Conservation (phyloP, 1,140 invertebrate species). For the Aricia agestis region DNA sequence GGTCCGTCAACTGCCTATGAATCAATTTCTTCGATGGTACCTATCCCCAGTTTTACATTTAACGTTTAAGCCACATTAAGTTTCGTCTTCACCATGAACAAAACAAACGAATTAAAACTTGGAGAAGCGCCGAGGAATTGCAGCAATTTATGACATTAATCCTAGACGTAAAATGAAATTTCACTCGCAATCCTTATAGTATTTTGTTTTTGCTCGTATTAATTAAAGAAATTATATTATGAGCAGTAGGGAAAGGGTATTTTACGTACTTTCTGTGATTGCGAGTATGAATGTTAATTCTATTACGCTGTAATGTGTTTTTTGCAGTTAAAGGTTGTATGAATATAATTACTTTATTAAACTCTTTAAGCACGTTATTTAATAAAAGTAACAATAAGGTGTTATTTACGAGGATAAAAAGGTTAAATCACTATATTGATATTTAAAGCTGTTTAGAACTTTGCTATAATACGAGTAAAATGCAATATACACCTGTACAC, state of each 20-base stretch:
- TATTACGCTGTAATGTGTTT: background rate
- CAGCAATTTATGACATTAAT: constrained; percentile 67
- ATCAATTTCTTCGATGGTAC: too few relatives aligned
- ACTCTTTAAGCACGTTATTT: background rate
- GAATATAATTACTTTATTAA: background rate
- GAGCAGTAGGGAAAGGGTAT: background rate
- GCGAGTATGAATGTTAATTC: background rate
- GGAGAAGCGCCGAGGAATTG: constrained; percentile 45
- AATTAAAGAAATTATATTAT: constrained; percentile 31
- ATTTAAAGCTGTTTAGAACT: too few relatives aligned
- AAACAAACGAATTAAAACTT: constrained; percentile 67
- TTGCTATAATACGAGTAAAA: too few relatives aligned
- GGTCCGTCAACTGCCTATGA: too few relatives aligned
- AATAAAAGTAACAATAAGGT: too few relatives aligned
- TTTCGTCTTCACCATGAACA: constrained; percentile 52
- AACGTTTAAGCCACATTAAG: constrained; percentile 65
- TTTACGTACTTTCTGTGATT: background rate
- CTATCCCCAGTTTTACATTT: constrained; percentile 44
- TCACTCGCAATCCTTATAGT: constrained; percentile 45
- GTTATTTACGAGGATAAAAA: too few relatives aligned
- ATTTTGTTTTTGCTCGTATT: constrained; percentile 57
- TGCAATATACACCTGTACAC: too few relatives aligned
- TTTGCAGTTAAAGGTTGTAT: background rate
- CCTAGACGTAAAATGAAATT: constrained; percentile 62
- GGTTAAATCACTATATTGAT: too few relatives aligned